A percentile compares a stretch with the other conserved stretches of the same genome.
Conservation (phyloP, 2,888 invertebrate genomes). For the Hypena proboscidalis region DNA sequence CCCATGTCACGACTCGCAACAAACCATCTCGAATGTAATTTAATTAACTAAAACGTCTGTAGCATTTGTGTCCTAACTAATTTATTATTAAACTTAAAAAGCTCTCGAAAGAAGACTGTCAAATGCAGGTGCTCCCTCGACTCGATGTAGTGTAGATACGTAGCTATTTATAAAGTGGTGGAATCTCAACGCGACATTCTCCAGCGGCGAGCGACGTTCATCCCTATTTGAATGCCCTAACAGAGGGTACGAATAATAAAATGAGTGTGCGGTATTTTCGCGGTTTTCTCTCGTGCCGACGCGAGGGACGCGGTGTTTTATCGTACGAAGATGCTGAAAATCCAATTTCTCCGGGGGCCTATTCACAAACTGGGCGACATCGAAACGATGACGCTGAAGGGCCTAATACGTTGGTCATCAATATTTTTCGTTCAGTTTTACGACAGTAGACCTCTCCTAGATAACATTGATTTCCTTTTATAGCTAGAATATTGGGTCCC, state of each 20-base stretch:
- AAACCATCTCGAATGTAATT: conserved; percentile 5
- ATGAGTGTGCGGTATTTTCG: conserved; percentile 38
- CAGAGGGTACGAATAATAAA: conserved; percentile 42
- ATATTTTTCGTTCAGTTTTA: conserved; percentile 47
- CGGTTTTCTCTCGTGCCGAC: conserved; percentile 12
- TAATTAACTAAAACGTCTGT: conserved; percentile 14
- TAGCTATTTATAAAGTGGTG: conserved; percentile 21
- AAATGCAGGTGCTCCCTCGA: conserved; percentile 16
- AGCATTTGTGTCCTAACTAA: conserved; percentile 9
- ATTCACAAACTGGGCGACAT: conserved; percentile 45
- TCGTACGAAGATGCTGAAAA: conserved; percentile 40
- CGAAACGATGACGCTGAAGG: conserved; percentile 36
- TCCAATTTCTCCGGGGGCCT: conserved; percentile 55
- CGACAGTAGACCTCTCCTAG: conserved; percentile 32
- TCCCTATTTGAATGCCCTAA: conserved; percentile 39
- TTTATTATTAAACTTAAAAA: conserved; percentile 16
- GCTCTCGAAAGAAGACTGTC: conserved; percentile 10
- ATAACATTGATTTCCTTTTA: conserved; percentile 48
- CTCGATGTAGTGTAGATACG: conserved; percentile 3
- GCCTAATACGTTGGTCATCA: conserved; percentile 42
- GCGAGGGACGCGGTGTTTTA: conserved; percentile 29
- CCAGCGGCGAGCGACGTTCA: conserved; percentile 19
- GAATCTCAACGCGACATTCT: conserved; percentile 29
- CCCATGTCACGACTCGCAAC: neutral
- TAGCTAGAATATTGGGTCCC: conserved; percentile 13